Conservation (phyloP, 1,140 invertebrate genomes). For the Dinothrombium tinctorium region DNA sequence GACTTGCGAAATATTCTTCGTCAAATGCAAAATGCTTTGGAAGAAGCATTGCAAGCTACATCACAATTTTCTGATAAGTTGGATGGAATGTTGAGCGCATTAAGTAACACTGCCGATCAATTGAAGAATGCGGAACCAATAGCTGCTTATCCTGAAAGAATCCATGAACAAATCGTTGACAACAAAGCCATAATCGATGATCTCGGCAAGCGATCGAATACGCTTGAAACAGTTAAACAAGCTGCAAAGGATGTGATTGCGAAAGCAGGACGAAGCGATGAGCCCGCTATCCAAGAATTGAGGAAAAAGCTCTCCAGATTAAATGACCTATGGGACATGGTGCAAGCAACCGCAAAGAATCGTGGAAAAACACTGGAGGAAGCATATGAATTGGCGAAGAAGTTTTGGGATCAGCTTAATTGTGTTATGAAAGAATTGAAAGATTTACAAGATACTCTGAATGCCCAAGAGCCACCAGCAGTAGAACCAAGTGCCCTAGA, state of each 20-base stretch:
- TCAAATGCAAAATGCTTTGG: slow-evolving; percentile 68
- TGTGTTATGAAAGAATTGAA: slow-evolving; percentile 61
- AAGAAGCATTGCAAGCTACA: slow-evolving; percentile 54
- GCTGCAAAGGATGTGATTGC: slow-evolving; percentile 81
- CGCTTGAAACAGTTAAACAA: slow-evolving; percentile 68
- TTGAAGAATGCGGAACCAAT: slow-evolving; percentile 62
- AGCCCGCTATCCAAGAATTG: slow-evolving; percentile 52
- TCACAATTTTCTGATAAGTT: slow-evolving; percentile 73
- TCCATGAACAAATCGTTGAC: slow-evolving; percentile 81
- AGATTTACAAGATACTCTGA: slow-evolving; percentile 60
- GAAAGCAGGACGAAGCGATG: slow-evolving; percentile 62
- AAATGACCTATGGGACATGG: slow-evolving; percentile 75
- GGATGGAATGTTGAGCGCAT: slow-evolving; percentile 79
- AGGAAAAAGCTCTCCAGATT: slow-evolving; percentile 60
- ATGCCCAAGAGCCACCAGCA: slow-evolving; percentile 68
- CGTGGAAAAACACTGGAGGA: slow-evolving; percentile 61
- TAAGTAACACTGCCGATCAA: slow-evolving; percentile 75
- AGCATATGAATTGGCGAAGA: slow-evolving; percentile 60
- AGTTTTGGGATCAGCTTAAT: slow-evolving; percentile 84
- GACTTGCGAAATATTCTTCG: slow-evolving; percentile 52
- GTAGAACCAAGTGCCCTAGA: slow-evolving; percentile 71
- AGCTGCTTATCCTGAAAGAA: slow-evolving; percentile 76
- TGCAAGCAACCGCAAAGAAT: slow-evolving; percentile 56
- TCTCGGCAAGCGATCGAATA: slow-evolving; percentile 64
- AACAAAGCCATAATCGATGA: slow-evolving; percentile 72